These are phyloP conservation scores for Lomographa bimaculata DNA, from an alignment of 2,888 invertebrate species.

Conservation along the genomic window DNA sequence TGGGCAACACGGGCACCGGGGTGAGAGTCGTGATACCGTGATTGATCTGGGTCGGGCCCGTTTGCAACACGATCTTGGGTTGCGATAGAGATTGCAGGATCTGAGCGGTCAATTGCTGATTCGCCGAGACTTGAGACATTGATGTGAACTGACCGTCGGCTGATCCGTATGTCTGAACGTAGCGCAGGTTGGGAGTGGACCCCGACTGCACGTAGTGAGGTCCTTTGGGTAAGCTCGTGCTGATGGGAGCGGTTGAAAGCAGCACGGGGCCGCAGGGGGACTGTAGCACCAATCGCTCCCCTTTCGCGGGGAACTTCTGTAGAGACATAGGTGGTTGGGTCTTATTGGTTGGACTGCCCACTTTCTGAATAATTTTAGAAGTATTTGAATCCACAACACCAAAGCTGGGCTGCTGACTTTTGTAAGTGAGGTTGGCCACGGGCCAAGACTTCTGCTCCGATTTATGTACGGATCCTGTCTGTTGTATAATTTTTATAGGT, in stretches of 20 bases:
- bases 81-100: conserved; percentile 83
- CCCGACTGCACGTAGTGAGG: conserved; percentile 79
- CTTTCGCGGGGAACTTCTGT: conserved; percentile 64
- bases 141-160: conserved; percentile 64
- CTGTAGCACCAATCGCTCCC: conserved; percentile 70
- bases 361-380: conserved; percentile 75
- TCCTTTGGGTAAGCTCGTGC: conserved; percentile 67
- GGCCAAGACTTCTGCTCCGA: conserved; percentile 72
- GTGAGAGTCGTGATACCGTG: conserved; percentile 40
- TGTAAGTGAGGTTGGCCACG: conserved; percentile 66
- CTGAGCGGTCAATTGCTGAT: conserved; percentile 85
- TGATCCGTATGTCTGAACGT: conserved; percentile 70
- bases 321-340: conserved; percentile 53
- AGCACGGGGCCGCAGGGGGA: conserved; percentile 75
- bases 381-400: conserved; percentile 63
- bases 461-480: conserved; percentile 67
- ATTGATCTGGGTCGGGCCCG: conserved; percentile 50
- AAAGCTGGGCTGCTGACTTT: conserved; percentile 60
- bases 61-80: conserved; percentile 68
- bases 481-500: conserved; percentile 83
- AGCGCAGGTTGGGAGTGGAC: conserved; percentile 70
- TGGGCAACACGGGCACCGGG: conserved; percentile 35
- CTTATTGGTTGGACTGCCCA: conserved; percentile 72
- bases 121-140: conserved; percentile 80
- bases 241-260: conserved; percentile 68